A percentile compares a stretch with the other conserved stretches of the same genome.
Evolutionary conservation across 2,113 vertebrate species (phyloP).

Genomic region (Scatophagus argus): DNA sequence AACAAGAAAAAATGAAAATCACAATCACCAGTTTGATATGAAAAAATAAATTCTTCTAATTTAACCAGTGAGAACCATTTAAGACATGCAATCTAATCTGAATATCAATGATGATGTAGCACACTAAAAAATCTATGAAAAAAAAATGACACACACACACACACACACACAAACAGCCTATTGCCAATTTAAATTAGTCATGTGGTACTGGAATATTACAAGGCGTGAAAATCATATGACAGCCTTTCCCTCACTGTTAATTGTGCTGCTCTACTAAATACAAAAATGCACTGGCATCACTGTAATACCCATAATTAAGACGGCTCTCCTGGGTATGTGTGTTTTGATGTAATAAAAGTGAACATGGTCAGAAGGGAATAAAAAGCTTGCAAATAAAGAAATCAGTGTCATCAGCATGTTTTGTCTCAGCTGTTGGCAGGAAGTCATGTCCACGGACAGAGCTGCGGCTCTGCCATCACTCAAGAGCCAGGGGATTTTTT

Average conservation of each 20-base stretch:
- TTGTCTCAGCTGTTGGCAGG: constrained; percentile 7
- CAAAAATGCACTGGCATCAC: neutral
- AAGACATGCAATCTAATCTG: neutral
- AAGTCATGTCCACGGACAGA: neutral
- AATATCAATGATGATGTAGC: neutral
- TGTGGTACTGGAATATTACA: neutral
- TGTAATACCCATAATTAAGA: neutral
- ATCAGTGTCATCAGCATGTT: constrained; percentile 8
- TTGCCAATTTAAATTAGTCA: neutral
- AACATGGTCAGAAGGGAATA: neutral
- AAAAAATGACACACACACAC: neutral
- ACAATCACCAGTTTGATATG: no score
- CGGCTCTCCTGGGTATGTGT: neutral
- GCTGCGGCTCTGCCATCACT: neutral
- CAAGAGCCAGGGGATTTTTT: neutral
- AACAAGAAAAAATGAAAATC: neutral
- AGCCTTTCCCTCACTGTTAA: neutral
- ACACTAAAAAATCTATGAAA: neutral
- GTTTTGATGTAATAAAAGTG: neutral
- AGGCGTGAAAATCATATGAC: constrained; percentile 12
- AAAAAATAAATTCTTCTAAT: constrained; percentile 4
- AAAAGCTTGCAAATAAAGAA: constrained; percentile 5
- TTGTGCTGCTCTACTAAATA: neutral
- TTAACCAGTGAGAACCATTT: neutral
- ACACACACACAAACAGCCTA: neutral